Conservation (phyloP, 2,888 invertebrate genomes). For the Dugesia japonica region DNA sequence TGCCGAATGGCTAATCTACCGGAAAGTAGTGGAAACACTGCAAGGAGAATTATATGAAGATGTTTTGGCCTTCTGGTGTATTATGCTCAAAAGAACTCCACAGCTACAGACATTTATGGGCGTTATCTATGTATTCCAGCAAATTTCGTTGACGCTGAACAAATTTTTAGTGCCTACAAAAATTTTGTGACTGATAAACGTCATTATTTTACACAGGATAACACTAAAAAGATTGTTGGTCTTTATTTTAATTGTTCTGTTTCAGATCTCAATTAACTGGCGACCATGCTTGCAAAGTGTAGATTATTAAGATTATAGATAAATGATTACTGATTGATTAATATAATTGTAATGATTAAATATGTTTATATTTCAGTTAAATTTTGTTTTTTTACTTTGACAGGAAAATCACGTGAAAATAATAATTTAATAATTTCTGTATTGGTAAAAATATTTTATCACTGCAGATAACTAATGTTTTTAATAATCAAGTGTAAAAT, state of each 20-base stretch:
- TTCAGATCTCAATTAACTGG: no score
- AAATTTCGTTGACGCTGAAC: background rate
- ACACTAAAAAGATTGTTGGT: background rate
- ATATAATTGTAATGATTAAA: no score
- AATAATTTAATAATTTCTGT: no score
- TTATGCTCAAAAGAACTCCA: background rate
- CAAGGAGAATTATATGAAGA: background rate
- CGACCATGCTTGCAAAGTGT: no score
- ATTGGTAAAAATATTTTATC: no score
- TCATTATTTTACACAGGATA: background rate
- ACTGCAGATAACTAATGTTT: no score
- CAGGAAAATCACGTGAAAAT: no score
- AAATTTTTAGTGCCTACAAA: background rate
- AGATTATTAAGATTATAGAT: no score
- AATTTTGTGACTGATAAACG: background rate
- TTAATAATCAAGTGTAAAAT: no score
- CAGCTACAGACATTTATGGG: background rate
- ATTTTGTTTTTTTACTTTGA: no score
- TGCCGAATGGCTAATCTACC: background rate
- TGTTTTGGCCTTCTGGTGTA: background rate
- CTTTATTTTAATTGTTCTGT: background rate
- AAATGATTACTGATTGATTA: no score
- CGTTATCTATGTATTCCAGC: background rate
- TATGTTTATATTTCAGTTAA: no score
- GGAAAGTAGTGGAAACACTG: background rate